Conservation (phyloP, 2,113 vertebrate species). For the Psophia crepitans region DNA sequence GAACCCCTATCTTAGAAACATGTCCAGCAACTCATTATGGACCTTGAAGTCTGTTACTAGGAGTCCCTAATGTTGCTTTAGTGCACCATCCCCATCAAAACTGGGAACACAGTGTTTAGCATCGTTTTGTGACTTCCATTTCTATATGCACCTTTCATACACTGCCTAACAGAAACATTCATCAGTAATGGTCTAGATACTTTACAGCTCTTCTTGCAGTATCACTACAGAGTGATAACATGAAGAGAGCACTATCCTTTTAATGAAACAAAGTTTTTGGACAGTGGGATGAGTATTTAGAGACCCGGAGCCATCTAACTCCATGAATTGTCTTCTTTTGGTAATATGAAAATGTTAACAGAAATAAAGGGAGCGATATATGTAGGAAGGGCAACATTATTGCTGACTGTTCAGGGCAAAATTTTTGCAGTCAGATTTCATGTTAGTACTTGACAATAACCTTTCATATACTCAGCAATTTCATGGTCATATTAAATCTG, state of each 20-base stretch:
- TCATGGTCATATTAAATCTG: not conserved
- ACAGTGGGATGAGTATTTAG: not conserved
- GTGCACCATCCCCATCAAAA: not conserved
- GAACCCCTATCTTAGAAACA: not conserved
- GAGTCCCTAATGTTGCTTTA: not conserved
- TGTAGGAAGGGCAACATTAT: not conserved
- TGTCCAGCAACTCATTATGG: not conserved
- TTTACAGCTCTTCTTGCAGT: not conserved
- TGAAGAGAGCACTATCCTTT: accelerated
- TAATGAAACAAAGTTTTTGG: not conserved
- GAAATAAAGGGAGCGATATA: not conserved
- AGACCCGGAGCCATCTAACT: not conserved
- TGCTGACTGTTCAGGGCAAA: not conserved
- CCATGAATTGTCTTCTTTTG: not conserved
- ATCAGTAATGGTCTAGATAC: not conserved
- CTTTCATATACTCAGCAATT: not conserved
- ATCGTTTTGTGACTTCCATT: not conserved
- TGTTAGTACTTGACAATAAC: not conserved
- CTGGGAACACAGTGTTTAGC: not conserved
- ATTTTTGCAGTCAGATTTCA: not conserved
- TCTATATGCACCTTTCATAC: not conserved
- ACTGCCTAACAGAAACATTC: not conserved
- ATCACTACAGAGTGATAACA: not conserved
- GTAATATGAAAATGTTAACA: not conserved
- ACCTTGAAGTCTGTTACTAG: not conserved